Evolutionary conservation across 2,888 invertebrate genomes (phyloP), one percentile per base, ranked within the genome.

Genomic region (Doris montereyensis): DNA sequence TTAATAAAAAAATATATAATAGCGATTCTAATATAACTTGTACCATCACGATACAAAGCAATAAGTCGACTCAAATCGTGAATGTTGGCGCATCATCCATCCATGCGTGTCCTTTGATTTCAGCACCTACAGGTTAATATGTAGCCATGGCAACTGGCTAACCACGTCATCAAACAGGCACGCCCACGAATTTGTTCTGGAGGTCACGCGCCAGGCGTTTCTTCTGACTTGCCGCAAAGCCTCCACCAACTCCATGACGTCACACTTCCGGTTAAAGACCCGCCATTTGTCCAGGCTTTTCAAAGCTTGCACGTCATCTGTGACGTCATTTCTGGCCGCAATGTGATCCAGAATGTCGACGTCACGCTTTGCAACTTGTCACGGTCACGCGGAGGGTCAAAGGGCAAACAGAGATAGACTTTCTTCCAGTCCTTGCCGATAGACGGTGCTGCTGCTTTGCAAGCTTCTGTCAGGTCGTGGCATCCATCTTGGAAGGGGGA

Each of bases 261-360:
- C 85, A 0, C 86, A 85, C 24, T 81, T 79, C 26, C 84, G 72
- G 78, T 85, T 87, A 71, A 89, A 86, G 1, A 83, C 83, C 62
- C 87, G 86, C 89, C 89, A 89, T 84, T 89, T 89, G 81, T 87
- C 86, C 71, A 89, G 78, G 74, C 85, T 82, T 41, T 85, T 85
- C 28, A 85, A 71, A 2, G 88, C 87, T 32, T 87, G 87, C 35
- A 87, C 87, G 35, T 85, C 85, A 5, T 83, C 78, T 0, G 87
- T 86, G 78, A 80, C 82, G 80, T 88, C 88, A 67, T 84, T 78
- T 32, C 84, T 82, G 17, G 85, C 85, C 21, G 85, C 85, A 41
- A 86, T 83, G 17, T 82, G 81, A 81, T 87, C 87, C 35, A 87
- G 84, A n/a, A 86, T 83, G 77, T 87, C 86, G 60, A 88, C 84